Percentiles rank a stretch among this genome's conserved stretches.
Evolutionary conservation across 2,888 invertebrate species (phyloP).

Genomic region (Cetonia aurata): DNA sequence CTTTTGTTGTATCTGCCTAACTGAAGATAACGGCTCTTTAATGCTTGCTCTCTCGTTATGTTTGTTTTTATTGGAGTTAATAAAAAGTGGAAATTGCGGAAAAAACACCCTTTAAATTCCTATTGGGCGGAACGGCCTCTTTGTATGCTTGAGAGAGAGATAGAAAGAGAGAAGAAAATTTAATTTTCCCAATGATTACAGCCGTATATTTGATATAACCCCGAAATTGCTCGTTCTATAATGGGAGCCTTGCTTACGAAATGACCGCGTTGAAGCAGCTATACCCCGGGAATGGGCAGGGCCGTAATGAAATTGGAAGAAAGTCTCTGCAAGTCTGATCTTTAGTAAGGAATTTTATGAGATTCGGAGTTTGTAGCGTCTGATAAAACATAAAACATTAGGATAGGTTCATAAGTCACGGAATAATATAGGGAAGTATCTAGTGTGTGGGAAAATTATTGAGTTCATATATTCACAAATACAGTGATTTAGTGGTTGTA

Average conservation of each 20-base stretch:
- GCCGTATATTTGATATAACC: not conserved
- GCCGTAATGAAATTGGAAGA: not conserved
- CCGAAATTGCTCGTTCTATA: not conserved
- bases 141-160: not conserved
- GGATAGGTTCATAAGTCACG: too few relatives aligned
- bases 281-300: not conserved
- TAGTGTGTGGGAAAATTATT: too few relatives aligned
- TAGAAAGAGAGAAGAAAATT: slow-evolving; percentile 3
- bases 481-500: too few relatives aligned
- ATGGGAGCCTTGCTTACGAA: not conserved
- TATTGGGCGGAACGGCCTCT: not conserved
- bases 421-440: too few relatives aligned
- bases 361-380: not conserved
- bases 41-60: slow-evolving; percentile 23
- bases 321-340: not conserved
- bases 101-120: slow-evolving; percentile 24
- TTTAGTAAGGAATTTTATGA: not conserved
- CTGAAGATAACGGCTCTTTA: slow-evolving; percentile 24
- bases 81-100: slow-evolving; percentile 30
- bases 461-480: too few relatives aligned
- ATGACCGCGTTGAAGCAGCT: not conserved
- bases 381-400: too few relatives aligned
- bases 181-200: slow-evolving; percentile 9
- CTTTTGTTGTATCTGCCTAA: slow-evolving; percentile 6
- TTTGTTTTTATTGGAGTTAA: slow-evolving; percentile 33